Evolutionary conservation across 2,113 vertebrate species (phyloP), one percentile per base, ranked within the genome.

Genomic region (Anser cygnoides): DNA sequence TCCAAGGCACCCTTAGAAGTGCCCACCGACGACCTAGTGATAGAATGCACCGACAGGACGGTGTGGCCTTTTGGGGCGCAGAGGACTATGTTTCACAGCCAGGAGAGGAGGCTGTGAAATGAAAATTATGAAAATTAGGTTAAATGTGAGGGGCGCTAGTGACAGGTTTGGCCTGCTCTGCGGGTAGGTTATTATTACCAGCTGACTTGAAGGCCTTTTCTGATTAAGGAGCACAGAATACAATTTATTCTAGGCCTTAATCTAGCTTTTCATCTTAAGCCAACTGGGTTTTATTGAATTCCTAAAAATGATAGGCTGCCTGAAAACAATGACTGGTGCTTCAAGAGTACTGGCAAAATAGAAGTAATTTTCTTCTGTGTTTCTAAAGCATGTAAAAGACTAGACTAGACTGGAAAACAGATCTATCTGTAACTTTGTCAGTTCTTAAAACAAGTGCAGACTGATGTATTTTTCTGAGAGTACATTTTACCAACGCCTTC

Each of bases 1-100:
- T 68, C 57, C 14, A 15, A 11, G 17, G 50, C n/a, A 21, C 17
- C 11, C 61, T 43, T 20, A 31, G 39, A 50, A 55, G 61, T 18
- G 50, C 7, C 20, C 12, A 2, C 37, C 82, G 52, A 39, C 1
- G 16, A 15, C 13, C 33, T 17, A 2, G 29, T 31, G 19, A 37
- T 21, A 2, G 9, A 50, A 3, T 26, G 39, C n/a, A 0, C 7
- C 8, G 41, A 1, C 33, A n/a, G 5, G 13, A 1, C 16, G 7
- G 29, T 2, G 20, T 7, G 10, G 29, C 46, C 22, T 31, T 10
- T 2, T 18, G 54, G 43, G 71, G 28, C 3, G 2, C 20, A 26
- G 35, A 61, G n/a, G 20, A 4, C 25, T 16, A 1, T 28, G 37
- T 9, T 19, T 12, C 1, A 8, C 12, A 2, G 26, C 3, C 3